Evolutionary conservation across 2,113 vertebrate species (phyloP), one percentile per base, ranked within the genome.

Genomic region (Phrynocephalus versicolor): DNA sequence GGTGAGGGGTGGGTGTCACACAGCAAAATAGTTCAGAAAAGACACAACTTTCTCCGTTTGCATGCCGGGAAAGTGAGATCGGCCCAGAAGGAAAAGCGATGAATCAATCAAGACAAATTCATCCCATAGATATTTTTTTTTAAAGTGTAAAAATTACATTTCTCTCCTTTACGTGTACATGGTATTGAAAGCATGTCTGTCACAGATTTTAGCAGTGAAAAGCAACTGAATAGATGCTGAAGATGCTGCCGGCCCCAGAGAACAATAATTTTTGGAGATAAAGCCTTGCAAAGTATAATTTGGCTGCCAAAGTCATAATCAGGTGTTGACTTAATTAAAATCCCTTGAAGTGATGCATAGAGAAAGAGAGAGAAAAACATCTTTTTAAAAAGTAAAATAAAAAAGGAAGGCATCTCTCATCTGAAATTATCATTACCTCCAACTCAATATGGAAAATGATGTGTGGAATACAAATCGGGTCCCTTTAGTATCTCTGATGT

Each of bases 301-400:
- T 92, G 86, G 85, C 91, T 92, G 92, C 87, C 90, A 90, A 78
- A 89, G 84, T 91, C 91, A 92, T 93, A 94, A 95, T 90, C 55
- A 82, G 90, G 78, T 91, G 84, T 86, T 89, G 85, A 93, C 88
- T 95, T 94, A 95, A 95, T 90, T 93, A 94, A 93, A 95, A 93
- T 93, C 90, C 87, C 82, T 91, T 94, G 89, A 89, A 93, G 90
- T 89, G 92, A 94, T 94, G 92, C 91, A 88, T 0, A 85, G 92
- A 87, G 25, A 70, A 51, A n/a, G 62, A 41, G 27, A n/a, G 55
- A 8, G 25, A 93, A 92, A 94, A 94, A 30, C 5, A 55, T 71
- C 88, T 86, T 37, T 41, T 51, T 41, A 70, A 62, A 10, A 30
- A 21, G 1, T 6, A n/a, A 35, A 3, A 30, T 15, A n/a, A n/a